Percentiles rank a stretch among this genome's conserved stretches.
These are phyloP conservation scores for Torymus auratus DNA, from an alignment of 2,888 invertebrate species.

Conservation along the genomic window DNA sequence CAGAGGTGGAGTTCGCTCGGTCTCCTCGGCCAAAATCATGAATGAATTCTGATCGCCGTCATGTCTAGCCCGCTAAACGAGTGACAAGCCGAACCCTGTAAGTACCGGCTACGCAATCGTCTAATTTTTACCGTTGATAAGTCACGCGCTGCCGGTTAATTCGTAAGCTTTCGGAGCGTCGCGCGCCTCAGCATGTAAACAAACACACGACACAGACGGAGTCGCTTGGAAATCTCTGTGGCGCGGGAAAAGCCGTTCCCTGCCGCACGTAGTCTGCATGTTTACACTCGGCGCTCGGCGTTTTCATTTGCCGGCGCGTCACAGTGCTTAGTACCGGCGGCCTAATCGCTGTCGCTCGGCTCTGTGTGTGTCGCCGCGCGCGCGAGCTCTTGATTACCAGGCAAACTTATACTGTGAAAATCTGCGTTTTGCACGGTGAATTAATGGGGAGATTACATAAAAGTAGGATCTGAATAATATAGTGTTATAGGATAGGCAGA, in stretches of 20 bases:
- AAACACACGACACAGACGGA: constrained; percentile 66
- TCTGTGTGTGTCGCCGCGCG: background rate
- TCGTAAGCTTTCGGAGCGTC: constrained; percentile 47
- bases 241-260: constrained; percentile 36
- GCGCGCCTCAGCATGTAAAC: constrained; percentile 71
- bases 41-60: constrained; percentile 74
- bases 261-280: constrained; percentile 39
- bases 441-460: constrained; percentile 30
- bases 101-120: constrained; percentile 60
- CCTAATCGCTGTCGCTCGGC: no score
- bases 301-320: background rate
- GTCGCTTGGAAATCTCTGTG: constrained; percentile 61
- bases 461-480: constrained; percentile 3
- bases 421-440: constrained; percentile 9
- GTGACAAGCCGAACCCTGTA: constrained; percentile 65
- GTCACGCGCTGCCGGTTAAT: background rate
- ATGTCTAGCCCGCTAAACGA: constrained; percentile 64
- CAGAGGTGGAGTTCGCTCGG: constrained; percentile 76
- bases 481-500: no score
- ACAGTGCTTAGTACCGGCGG: no score
- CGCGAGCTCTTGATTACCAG: no score
- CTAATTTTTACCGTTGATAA: background rate
- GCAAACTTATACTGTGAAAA: constrained; percentile 15
- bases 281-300: constrained; percentile 38
- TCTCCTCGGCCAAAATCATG: constrained; percentile 76